These are phyloP conservation scores for Prunella himalayana DNA, from an alignment of 2,113 vertebrate species.

Conservation along the genomic window DNA sequence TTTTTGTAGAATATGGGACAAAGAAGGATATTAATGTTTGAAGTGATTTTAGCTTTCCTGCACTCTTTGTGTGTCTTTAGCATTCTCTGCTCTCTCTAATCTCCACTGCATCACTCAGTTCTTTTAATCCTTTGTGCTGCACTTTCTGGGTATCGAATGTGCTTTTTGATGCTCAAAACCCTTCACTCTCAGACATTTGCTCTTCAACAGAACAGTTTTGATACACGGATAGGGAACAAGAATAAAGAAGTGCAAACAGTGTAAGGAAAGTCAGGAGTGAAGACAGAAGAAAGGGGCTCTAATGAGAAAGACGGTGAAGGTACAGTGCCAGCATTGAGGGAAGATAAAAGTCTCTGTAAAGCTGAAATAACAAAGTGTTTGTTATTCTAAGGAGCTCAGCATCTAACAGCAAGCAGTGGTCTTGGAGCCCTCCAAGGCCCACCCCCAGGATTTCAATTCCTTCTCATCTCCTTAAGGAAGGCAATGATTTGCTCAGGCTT, in stretches of 20 bases:
- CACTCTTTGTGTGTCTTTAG: slow-evolving; percentile 31
- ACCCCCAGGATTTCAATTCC: neutral
- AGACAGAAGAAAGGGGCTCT: slow-evolving; percentile 17
- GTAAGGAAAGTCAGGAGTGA: slow-evolving; percentile 9
- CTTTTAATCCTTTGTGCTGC: slow-evolving; percentile 66
- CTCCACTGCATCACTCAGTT: slow-evolving; percentile 45
- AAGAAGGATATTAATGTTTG: slow-evolving; percentile 32
- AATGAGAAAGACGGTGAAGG: slow-evolving; percentile 28
- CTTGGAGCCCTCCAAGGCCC: neutral
- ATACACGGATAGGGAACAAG: slow-evolving; percentile 15
- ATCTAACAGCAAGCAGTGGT: neutral
- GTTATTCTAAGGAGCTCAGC: neutral
- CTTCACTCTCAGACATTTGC: neutral
- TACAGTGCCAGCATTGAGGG: neutral
- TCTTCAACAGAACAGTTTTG: slow-evolving; percentile 52
- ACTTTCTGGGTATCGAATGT: neutral
- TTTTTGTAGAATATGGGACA: slow-evolving; percentile 11
- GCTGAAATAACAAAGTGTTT: neutral
- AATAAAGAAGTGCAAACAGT: slow-evolving; percentile 49
- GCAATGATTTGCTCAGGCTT: neutral
- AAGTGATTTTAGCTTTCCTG: slow-evolving; percentile 47
- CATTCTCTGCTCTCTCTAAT: slow-evolving; percentile 50
- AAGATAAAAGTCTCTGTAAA: neutral
- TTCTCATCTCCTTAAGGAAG: neutral
- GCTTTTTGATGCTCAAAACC: slow-evolving; percentile 4